Base-by-base conservation (phyloP, 2,888 invertebrate species). In the Cosmia pyralina region DNA sequence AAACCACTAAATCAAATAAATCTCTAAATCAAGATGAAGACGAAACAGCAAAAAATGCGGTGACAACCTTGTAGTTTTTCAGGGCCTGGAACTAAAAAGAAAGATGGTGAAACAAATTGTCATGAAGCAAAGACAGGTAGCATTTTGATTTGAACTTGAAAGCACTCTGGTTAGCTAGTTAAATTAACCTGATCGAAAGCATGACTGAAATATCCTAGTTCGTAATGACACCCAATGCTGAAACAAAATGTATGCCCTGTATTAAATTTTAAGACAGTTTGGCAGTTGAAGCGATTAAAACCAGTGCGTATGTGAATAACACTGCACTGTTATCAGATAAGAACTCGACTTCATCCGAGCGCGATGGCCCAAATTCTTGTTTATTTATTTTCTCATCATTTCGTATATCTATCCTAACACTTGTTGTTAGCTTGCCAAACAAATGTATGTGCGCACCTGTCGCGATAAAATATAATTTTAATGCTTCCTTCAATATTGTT, bases 241-340 rank as follows among this genome's bases (percentile, higher is more conserved):
- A 53, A 58, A 60, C 55, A 66, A 60, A 57, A 57, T 64, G 55
- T 81, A 75, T 75, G 44, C 46, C n/a, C 8, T 50, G 15, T 53
- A 46, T 62, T 52, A 65, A 59, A 55, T 34, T n/a, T 28, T 53
- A 55, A 59, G 81, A 75, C 67, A 46, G 15, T 75, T 60, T 75
- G 28, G 38, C 60, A 62, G 41, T 55, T 77, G 77, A 77, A 64
- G 44, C 52, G 72, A 68, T 72, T 57, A 59, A 68, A 82, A 53
- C 34, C 15, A 22, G 52, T 60, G 3, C 44, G 28, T 72, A 69
- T 57, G 65, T 69, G 63, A 77, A 82, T 70, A 59, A 71, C 79
- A 77, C 70, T 78, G 79, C 85, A 73, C 58, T 82, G 66, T 73
- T 71, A 73, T 81, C 77, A 64, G 69, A 68, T 76, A 67, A 81